Evolutionary conservation across 2,797 vertebrate species (phyloP).

Genomic region (Hozukius guyotensis): DNA sequence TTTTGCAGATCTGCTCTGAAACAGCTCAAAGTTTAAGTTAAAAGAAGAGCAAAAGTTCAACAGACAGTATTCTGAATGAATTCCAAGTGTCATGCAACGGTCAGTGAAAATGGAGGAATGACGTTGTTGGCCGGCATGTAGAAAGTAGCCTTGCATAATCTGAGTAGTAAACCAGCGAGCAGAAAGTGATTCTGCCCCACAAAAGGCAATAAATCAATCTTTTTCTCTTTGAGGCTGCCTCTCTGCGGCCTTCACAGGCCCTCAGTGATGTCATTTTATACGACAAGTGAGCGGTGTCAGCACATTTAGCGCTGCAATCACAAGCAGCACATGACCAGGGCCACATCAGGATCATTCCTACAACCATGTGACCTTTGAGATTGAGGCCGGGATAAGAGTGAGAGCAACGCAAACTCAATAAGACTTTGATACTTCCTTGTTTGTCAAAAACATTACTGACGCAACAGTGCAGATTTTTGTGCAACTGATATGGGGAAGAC

Average conservation of each 20-base stretch:
- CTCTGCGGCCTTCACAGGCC: conserved; percentile 1
- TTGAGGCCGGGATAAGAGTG: conserved; percentile 7
- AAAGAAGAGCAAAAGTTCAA: neutral
- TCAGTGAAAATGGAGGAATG: neutral
- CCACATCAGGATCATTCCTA: conserved; percentile 39
- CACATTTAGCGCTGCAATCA: conserved; percentile 28
- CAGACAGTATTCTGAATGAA: neutral
- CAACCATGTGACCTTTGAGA: conserved; percentile 61
- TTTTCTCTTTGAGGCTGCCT: conserved; percentile 32
- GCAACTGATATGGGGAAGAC: conserved; percentile 7
- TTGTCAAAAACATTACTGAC: conserved; percentile 29
- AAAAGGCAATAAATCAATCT: conserved; percentile 26
- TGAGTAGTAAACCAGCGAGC: conserved; percentile 28
- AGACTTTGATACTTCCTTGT: conserved; percentile 63
- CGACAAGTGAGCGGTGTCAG: conserved; percentile 25
- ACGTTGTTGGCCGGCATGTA: neutral
- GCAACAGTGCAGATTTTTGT: neutral
- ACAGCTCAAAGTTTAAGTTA: neutral
- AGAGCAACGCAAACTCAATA: conserved; percentile 36
- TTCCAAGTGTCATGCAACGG: neutral
- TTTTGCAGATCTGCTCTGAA: neutral
- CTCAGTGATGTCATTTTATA: conserved; percentile 38
- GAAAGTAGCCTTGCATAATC: conserved; percentile 15
- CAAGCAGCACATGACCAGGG: conserved; percentile 39
- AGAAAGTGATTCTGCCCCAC: conserved; percentile 15